Conservation (phyloP, 2,113 vertebrate genomes). For the Potamarius usumacintae region DNA sequence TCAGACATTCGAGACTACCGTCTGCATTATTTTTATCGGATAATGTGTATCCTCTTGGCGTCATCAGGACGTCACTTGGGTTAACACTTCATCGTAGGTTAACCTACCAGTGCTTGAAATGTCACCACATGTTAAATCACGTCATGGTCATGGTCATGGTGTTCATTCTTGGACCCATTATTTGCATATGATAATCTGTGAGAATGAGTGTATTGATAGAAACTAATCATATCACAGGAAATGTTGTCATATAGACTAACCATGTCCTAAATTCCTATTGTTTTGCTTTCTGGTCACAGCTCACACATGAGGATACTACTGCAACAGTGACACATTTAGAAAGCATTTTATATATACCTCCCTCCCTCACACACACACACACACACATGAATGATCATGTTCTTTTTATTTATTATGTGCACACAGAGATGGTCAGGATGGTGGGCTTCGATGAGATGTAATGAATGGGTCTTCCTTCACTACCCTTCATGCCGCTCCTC, state of each 20-base stretch:
- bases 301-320: too few species aligned
- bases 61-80: conserved; percentile 12
- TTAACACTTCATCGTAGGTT: not conserved
- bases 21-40: not conserved
- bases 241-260: too few species aligned
- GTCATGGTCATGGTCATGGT: conserved; percentile 47
- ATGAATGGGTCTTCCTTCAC: conserved; percentile 68
- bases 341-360: too few species aligned
- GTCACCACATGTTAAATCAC: conserved; percentile 27
- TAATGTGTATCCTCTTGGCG: conserved; percentile 6
- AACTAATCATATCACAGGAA: too few species aligned
- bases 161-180: not conserved
- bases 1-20: not conserved
- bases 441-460: conserved; percentile 59
- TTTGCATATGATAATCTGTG: too few species aligned
- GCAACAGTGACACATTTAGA: too few species aligned
- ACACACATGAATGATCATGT: not conserved
- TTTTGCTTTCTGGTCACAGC: too few species aligned
- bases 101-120: conserved; percentile 24
- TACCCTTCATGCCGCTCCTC: conserved; percentile 77
- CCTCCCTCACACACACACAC: too few species aligned
- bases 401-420: conserved; percentile 39
- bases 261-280: too few species aligned
- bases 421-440: conserved; percentile 75
- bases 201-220: too few species aligned